Base-by-base conservation (phyloP, 2,888 invertebrate genomes). In the Eupithecia vulgata region DNA sequence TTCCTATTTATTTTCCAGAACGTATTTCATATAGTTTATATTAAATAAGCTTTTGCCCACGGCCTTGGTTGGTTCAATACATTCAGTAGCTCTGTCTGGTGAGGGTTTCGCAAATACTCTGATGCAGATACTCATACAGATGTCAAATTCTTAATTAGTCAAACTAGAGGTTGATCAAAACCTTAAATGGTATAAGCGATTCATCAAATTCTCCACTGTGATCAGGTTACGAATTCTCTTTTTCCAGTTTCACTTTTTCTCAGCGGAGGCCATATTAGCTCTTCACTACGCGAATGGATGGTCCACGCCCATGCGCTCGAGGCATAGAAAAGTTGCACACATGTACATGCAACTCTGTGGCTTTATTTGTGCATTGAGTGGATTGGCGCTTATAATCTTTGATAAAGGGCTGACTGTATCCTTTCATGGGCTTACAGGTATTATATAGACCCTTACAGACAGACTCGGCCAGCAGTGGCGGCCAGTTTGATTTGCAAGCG, bases 261-360 rank as follows among this genome's bases (percentile, higher is more conserved):
- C 82, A 40, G 87, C 82, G 4, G 84, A 90, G 82, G 90, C 85
- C 17, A 88, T 90, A 80, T 72, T 90, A 48, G 79, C 85, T 57
- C 67, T 90, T 6, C 87, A 86, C 76, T 85, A 82, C 34, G 83
- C 85, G 5, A 90, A 88, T 75, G 89, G 89, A 17, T 91, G 90
- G 90, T 87, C 91, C 1, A 79, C 84, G 4, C 84, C 87, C 0
- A 79, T 90, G 81, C 81, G 84, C 7, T 37, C 78, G 30, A 77
- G 76, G 0, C 90, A 91, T 72, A 81, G 85, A 30, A 80, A 74
- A 72, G 73, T 78, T 17, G 78, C 81, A 0, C 91, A 91, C 71
- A 72, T 85, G 10, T 64, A 85, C 15, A 76, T 91, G 48, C 86
- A 89, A 74, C n/a, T 86, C 15, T 86, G 84, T 74, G 84, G 82